These are phyloP conservation scores for Dusona sp. DNA, from an alignment of 2,888 invertebrate genomes.

Conservation along the genomic window DNA sequence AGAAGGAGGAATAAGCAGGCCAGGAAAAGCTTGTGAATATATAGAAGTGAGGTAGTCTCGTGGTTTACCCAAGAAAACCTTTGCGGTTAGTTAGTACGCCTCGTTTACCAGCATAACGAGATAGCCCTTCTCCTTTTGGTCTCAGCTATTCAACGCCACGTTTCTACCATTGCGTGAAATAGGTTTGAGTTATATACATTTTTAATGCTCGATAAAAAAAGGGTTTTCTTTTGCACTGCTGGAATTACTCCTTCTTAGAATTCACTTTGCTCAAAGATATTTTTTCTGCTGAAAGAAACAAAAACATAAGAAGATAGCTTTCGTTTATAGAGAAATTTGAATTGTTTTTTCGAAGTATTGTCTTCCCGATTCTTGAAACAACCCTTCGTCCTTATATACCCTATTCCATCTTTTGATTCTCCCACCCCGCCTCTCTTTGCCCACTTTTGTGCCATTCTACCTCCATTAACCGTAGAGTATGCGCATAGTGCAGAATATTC, in stretches of 20 bases:
- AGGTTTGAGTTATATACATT: slow-evolving; percentile 55
- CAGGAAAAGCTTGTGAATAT: slow-evolving; percentile 35
- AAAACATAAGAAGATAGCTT: background rate
- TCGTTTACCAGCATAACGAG: slow-evolving; percentile 75
- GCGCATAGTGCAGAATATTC: slow-evolving; percentile 64
- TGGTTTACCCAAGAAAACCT: slow-evolving; percentile 61
- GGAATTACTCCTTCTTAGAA: slow-evolving; percentile 6
- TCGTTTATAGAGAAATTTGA: background rate
- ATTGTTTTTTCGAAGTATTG: background rate
- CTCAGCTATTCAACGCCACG: slow-evolving; percentile 67
- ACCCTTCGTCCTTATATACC: background rate
- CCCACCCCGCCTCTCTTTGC: background rate
- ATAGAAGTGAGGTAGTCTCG: slow-evolving; percentile 50
- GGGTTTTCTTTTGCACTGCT: background rate
- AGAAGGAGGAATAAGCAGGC: slow-evolving; percentile 15
- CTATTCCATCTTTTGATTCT: background rate
- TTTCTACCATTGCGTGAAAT: slow-evolving; percentile 70
- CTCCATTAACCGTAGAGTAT: slow-evolving; percentile 49
- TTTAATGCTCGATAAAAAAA: slow-evolving; percentile 7
- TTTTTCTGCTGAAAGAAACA: background rate
- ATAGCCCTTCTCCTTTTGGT: slow-evolving; percentile 72
- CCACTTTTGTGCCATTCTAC: slow-evolving; percentile 12
- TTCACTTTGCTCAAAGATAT: background rate
- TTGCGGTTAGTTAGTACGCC: slow-evolving; percentile 71
- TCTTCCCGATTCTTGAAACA: background rate